phyloP scores from a whole-genome alignment of 2,888 invertebrate species.

The Leptopterna dolabrata region DNA sequence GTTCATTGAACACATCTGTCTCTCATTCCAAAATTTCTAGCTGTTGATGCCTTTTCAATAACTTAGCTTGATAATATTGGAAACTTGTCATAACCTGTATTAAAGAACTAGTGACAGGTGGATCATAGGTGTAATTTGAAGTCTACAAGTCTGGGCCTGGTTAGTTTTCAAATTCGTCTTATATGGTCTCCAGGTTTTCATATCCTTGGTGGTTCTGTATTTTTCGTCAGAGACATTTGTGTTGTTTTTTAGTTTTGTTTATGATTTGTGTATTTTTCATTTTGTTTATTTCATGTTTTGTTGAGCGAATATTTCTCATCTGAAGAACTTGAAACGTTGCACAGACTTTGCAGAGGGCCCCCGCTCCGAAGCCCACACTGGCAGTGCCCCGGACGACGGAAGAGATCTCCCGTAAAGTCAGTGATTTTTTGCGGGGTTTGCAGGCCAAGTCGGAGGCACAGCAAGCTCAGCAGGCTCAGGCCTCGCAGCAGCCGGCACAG shows the following conservation, averaged over 20 bases:
- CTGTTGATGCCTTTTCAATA: no score
- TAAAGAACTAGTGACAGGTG: no score
- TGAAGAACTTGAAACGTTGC: slow-evolving; percentile 3
- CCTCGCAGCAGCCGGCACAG: slow-evolving; percentile 51
- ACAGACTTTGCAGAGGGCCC: slow-evolving; percentile 38
- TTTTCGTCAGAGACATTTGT: neutral
- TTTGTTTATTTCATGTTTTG: neutral
- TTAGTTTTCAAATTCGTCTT: no score
- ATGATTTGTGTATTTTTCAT: slow-evolving; percentile 11
- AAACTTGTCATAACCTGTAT: no score
- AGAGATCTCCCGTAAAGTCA: slow-evolving; percentile 49
- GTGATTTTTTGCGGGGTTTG: slow-evolving; percentile 46
- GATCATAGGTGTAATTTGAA: no score
- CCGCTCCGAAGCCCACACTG: slow-evolving; percentile 20
- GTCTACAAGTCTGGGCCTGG: no score
- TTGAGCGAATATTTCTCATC: neutral
- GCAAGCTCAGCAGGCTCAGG: neutral
- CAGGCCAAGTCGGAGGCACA: slow-evolving; percentile 50
- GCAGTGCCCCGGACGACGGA: slow-evolving; percentile 47
- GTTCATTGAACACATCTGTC: no score
- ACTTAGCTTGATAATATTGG: no score
- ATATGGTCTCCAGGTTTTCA: no score
- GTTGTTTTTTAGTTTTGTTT: neutral
- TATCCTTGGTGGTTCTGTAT: no score
- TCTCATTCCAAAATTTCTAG: no score